Conservation (phyloP, 2,888 invertebrate species). For the Beris chalybata region DNA sequence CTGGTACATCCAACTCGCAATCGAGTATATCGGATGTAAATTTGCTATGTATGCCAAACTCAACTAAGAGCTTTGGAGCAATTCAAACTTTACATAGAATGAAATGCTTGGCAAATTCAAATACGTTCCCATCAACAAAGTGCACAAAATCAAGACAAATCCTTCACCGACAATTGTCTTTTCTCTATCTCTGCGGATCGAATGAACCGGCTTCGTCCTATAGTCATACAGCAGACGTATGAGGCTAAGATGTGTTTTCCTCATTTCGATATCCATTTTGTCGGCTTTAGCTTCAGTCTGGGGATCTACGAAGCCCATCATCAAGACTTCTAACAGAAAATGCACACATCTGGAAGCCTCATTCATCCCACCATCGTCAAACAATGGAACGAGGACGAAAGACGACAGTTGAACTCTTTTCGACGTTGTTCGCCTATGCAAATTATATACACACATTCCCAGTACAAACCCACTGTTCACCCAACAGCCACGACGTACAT, state of each 20-base stretch:
- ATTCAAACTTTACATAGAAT: too few relatives aligned
- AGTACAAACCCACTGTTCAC: too few relatives aligned
- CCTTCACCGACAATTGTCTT: conserved; percentile 12
- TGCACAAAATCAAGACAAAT: conserved; percentile 12
- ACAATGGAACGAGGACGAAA: conserved; percentile 3
- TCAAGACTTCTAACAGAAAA: neutral
- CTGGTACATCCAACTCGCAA: too few relatives aligned
- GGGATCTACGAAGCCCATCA: conserved; percentile 7
- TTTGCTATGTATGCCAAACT: too few relatives aligned
- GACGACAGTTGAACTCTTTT: conserved; percentile 15
- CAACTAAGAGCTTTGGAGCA: too few relatives aligned
- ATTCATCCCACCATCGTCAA: neutral
- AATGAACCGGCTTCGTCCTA: neutral
- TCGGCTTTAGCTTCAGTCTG: conserved; percentile 1
- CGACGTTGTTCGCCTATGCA: neutral
- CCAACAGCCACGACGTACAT: too few relatives aligned
- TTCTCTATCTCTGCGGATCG: neutral
- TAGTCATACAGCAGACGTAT: neutral
- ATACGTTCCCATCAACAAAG: conserved; percentile 13
- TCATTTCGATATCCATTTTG: conserved; percentile 23
- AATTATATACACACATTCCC: too few relatives aligned
- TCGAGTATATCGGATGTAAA: too few relatives aligned
- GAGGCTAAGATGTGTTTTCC: conserved; percentile 4
- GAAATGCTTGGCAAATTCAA: conserved; percentile 2
- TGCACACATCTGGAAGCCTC: neutral